phyloP scores from a whole-genome alignment of 1,140 invertebrate genomes.

The Papilio polytes region DNA sequence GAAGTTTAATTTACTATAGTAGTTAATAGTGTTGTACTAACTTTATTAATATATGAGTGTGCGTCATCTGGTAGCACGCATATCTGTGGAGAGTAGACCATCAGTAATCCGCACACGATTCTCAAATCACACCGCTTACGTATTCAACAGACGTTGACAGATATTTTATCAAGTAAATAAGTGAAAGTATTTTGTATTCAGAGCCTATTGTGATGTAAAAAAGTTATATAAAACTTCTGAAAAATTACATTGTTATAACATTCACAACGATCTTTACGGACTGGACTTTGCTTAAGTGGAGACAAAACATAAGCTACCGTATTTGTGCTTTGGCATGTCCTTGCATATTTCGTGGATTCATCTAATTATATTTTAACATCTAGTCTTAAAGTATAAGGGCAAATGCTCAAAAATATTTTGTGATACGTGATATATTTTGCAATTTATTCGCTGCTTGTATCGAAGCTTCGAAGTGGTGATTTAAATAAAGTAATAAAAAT shows the following conservation, averaged over 20 bases:
- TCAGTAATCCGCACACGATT: conserved; percentile 26
- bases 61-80: conserved; percentile 21
- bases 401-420: too few species aligned
- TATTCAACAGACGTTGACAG: conserved; percentile 34
- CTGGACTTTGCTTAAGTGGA: too few species aligned
- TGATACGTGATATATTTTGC: too few species aligned
- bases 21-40: background rate
- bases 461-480: background rate
- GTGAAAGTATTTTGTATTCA: background rate
- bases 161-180: conserved; percentile 27
- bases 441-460: background rate
- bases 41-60: conserved; percentile 23
- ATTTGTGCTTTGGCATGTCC: too few species aligned
- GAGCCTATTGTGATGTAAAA: background rate
- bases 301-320: too few species aligned
- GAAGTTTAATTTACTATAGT: background rate
- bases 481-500: background rate
- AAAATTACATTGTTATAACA: too few species aligned
- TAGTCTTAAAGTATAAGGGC: too few species aligned
- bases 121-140: conserved; percentile 24
- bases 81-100: conserved; percentile 17
- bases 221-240: too few species aligned
- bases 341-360: too few species aligned
- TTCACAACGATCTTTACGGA: too few species aligned
- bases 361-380: too few species aligned